Evolutionary conservation across 2,113 vertebrate species (phyloP).

Genomic region (Pterocles gutturalis): DNA sequence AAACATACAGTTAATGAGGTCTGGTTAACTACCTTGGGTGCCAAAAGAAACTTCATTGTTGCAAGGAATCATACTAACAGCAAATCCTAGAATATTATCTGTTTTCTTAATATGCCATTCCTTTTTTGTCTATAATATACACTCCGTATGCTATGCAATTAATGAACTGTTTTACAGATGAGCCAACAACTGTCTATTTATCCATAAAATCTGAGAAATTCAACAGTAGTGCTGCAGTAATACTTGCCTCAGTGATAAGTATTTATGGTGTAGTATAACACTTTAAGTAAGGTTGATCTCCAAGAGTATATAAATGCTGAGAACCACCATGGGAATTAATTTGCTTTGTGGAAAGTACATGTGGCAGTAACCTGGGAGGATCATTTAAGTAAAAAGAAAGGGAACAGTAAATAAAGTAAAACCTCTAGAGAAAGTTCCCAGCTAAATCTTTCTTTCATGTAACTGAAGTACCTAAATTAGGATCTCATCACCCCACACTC

Average conservation of each 20-base stretch:
- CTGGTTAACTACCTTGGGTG: neutral
- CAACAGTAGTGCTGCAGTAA: neutral
- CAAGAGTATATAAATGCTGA: neutral
- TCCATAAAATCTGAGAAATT: neutral
- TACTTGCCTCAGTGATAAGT: fast-evolving
- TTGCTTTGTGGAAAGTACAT: neutral
- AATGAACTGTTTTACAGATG: neutral
- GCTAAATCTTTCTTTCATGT: neutral
- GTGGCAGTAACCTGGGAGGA: neutral
- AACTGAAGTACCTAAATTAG: neutral
- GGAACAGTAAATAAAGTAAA: neutral
- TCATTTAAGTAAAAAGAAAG: neutral
- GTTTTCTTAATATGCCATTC: neutral
- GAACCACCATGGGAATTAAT: neutral
- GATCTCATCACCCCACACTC: neutral
- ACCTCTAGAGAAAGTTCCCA: neutral
- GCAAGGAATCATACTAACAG: neutral
- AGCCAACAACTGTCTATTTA: neutral
- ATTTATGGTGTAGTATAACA: neutral
- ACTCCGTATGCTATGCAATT: neutral
- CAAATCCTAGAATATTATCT: neutral
- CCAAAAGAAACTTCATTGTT: neutral
- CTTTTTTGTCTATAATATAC: neutral
- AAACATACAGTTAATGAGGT: neutral
- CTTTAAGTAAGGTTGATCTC: neutral